A percentile compares a stretch with the other conserved stretches of the same genome.
Conservation (phyloP, 2,888 invertebrate genomes). For the Elmis aenea region DNA sequence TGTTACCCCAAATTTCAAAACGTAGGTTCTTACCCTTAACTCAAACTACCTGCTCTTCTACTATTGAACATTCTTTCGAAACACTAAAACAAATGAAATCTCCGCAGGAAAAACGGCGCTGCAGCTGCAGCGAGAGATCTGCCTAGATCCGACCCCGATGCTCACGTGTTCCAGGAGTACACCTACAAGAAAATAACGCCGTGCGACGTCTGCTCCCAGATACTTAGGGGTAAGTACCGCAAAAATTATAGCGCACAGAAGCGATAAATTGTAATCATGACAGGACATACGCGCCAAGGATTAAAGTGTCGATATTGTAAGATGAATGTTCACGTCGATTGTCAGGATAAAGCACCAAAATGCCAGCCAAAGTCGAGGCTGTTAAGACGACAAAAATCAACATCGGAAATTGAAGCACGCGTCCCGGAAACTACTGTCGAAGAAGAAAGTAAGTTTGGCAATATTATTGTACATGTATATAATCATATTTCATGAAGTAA, state of each 20-base stretch:
- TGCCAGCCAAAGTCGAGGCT: conserved; percentile 83
- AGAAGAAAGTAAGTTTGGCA: conserved; percentile 72
- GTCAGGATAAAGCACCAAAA: conserved; percentile 74
- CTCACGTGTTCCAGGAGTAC: conserved; percentile 88
- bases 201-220: conserved; percentile 90
- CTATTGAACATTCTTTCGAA: too few relatives aligned
- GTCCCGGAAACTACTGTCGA: conserved; percentile 60
- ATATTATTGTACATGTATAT: conserved; percentile 17
- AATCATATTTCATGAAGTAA: too few relatives aligned
- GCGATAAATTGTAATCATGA: neutral
- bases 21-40: too few relatives aligned
- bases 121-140: conserved; percentile 56
- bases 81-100: too few relatives aligned
- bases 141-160: conserved; percentile 60
- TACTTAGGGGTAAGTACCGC: conserved; percentile 68
- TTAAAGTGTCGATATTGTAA: conserved; percentile 86
- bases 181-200: conserved; percentile 94
- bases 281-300: conserved; percentile 89
- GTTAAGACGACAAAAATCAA: conserved; percentile 82
- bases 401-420: conserved; percentile 75
- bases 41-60: too few relatives aligned
- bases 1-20: too few relatives aligned
- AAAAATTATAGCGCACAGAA: too few relatives aligned
- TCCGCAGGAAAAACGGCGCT: conserved; percentile 67
- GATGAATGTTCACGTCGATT: conserved; percentile 86